Base-by-base conservation (phyloP, 2,113 vertebrate species). In the Otolemur garnettii region DNA sequence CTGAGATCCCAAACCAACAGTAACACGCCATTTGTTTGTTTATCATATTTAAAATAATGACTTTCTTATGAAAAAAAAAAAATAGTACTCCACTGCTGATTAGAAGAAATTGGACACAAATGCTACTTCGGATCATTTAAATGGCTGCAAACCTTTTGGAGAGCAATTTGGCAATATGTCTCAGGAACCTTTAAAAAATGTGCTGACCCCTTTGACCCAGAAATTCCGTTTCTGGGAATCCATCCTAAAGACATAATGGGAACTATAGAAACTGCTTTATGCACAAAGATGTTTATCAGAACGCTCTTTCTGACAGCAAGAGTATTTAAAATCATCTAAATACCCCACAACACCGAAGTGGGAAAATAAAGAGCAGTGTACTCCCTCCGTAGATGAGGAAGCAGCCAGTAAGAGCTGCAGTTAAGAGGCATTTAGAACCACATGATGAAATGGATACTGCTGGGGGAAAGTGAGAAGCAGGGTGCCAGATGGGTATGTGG, bases 221-320 rank as follows among this genome's bases (percentile, higher is more conserved):
- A 96, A 96, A 96, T 97, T 96, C 96, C 95, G 92, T 97, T 98
- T 97, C 97, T 97, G 97, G 96, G 97, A 97, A 98, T 87, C 59
- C 42, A 80, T 93, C 96, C 93, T 96, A 91, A 93, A 95, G 97
- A 90, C 91, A 93, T 96, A 95, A 96, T 96, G 97, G 89, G 93
- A 94, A 80, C 91, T 74, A 83, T 91, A 83, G 97, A 98, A 96
- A 90, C 94, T 91, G 83, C 91, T 57, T 93, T 91, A 90, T 95
- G 86, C 89, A 87, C 64, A 95, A 59, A 97, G 97, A 98, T 97
- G 94, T 96, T 97, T 97, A 97, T 98, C 95, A 97, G 96, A 96
- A 96, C 33, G 13, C 74, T 80, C 64, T 26, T 93, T 96, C 75
- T 68, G 94, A 93, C 18, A 59, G 91, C 78, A 91, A 62, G 95